These are phyloP conservation scores for Bombus turneri DNA, from an alignment of 1,140 invertebrate species.

Conservation along the genomic window DNA sequence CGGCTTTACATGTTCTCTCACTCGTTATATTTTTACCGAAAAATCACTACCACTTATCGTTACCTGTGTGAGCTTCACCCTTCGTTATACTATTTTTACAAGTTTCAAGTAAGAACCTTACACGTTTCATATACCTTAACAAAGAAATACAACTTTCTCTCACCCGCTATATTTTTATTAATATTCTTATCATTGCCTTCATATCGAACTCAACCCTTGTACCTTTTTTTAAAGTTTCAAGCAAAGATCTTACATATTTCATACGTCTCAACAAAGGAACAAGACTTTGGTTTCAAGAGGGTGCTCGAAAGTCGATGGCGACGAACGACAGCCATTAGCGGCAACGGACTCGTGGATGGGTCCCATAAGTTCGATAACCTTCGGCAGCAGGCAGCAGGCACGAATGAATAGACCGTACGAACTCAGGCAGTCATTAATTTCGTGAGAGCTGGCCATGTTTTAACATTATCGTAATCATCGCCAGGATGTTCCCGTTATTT, in stretches of 20 bases:
- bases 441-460: slow-evolving; percentile 39
- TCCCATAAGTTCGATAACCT: slow-evolving; percentile 51
- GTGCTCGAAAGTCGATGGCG: background rate
- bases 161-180: no score
- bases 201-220: background rate
- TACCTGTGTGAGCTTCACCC: background rate
- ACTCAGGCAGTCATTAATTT: slow-evolving; percentile 54
- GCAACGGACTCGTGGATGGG: background rate
- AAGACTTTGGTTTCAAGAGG: background rate
- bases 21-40: background rate
- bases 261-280: background rate
- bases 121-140: background rate
- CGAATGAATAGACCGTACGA: slow-evolving; percentile 24
- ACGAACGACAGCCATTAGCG: background rate
- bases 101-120: background rate
- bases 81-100: background rate
- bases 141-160: no score
- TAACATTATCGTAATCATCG: slow-evolving; percentile 62
- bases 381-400: background rate
- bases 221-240: background rate
- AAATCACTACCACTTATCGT: background rate
- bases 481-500: slow-evolving; percentile 60
- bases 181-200: background rate
- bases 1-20: no score
- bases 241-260: background rate